These are phyloP conservation scores for Branchinecta lindahli DNA, from an alignment of 1,140 invertebrate species.

Conservation along the genomic window DNA sequence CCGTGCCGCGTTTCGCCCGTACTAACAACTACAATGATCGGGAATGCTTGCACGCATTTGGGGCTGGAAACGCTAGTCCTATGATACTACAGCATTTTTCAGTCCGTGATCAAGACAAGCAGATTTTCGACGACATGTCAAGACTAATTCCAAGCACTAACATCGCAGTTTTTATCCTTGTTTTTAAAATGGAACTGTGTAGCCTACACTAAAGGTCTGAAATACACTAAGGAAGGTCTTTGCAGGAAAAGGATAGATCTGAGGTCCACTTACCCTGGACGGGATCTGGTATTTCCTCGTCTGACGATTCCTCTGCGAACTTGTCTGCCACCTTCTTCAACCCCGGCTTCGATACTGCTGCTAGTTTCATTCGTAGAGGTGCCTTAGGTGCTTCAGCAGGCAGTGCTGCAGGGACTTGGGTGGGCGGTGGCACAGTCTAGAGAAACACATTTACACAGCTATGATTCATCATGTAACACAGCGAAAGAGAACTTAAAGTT, in stretches of 20 bases:
- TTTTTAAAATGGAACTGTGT: no score
- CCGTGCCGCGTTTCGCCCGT: no score
- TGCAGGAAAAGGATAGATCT: background rate
- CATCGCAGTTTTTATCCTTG: no score
- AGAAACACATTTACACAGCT: background rate
- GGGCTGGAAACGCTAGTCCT: no score
- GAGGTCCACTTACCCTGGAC: background rate
- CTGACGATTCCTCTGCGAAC: constrained; percentile 25
- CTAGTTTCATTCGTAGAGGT: background rate
- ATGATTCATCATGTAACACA: background rate
- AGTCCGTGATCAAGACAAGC: no score
- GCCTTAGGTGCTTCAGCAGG: background rate
- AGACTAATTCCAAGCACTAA: no score
- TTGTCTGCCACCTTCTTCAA: constrained; percentile 27
- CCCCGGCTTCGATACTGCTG: constrained; percentile 12
- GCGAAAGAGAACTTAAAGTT: background rate
- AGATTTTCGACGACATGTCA: no score
- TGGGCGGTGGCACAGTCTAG: no score
- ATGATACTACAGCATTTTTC: no score
- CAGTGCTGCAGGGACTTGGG: background rate
- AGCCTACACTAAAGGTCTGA: no score
- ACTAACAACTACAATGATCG: no score
- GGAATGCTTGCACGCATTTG: no score
- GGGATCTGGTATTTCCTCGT: constrained; percentile 14
- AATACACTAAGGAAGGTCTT: background rate